Evolutionary conservation across 2,113 vertebrate genomes (phyloP).

Genomic region (Dinomys branickii): DNA sequence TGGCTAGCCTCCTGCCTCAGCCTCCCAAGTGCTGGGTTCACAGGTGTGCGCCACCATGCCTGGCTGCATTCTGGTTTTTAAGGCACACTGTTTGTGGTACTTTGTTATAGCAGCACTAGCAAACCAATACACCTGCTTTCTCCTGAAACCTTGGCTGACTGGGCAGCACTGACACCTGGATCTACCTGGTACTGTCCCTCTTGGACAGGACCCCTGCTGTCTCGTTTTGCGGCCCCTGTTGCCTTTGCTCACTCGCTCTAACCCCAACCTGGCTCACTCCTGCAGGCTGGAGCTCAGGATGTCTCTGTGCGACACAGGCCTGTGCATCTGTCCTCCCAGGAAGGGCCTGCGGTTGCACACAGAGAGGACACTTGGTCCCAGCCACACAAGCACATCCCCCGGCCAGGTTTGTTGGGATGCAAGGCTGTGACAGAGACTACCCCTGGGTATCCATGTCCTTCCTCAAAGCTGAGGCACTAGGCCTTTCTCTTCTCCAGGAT

Average conservation of each 20-base stretch:
- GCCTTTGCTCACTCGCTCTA: too few relatives aligned
- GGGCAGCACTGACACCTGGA: neutral
- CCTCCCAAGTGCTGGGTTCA: neutral
- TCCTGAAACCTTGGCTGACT: rapidly evolving
- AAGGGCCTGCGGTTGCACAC: neutral
- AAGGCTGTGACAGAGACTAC: neutral
- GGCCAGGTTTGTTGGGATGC: neutral
- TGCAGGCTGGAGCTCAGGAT: neutral
- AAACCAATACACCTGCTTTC: neutral
- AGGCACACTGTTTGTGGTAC: neutral
- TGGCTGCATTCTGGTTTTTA: neutral
- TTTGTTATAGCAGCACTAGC: neutral
- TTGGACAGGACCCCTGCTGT: neutral
- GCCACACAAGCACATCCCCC: neutral
- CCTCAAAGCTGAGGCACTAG: neutral
- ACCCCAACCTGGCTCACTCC: neutral
- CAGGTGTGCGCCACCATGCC: neutral
- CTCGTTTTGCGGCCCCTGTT: neutral
- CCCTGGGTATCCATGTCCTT: neutral
- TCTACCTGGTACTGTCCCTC: rapidly evolving
- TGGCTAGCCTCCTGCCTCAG: neutral
- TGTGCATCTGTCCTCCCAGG: neutral
- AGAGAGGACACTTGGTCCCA: rapidly evolving
- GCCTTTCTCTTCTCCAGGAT: constrained; percentile 37
- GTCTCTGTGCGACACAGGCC: neutral